Conservation (phyloP, 2,113 vertebrate species). For the Rynchops niger region DNA sequence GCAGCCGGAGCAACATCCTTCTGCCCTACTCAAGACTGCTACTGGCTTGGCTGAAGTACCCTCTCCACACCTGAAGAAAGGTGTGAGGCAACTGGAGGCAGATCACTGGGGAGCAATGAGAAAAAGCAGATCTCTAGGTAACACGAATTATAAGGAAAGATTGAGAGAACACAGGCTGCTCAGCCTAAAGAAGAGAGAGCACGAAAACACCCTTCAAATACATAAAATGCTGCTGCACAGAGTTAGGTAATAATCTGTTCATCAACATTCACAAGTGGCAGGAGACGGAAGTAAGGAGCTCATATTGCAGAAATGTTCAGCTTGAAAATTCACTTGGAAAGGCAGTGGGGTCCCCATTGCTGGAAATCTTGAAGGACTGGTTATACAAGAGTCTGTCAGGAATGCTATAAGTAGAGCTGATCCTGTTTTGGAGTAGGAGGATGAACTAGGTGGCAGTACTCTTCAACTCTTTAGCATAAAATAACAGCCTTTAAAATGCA, state of each 20-base stretch:
- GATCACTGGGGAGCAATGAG: neutral
- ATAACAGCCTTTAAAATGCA: conserved; percentile 17
- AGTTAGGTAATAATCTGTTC: conserved; percentile 29
- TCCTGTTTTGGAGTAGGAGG: conserved; percentile 58
- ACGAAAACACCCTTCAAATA: neutral
- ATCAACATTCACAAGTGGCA: conserved; percentile 9
- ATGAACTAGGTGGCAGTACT: conserved; percentile 63
- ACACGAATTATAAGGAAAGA: neutral
- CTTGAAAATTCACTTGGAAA: conserved; percentile 28
- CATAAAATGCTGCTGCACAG: neutral
- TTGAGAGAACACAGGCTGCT: neutral
- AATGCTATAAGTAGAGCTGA: conserved; percentile 59
- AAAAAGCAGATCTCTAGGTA: neutral
- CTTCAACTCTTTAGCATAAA: conserved; percentile 46
- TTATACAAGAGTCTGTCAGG: conserved; percentile 67
- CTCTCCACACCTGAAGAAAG: neutral
- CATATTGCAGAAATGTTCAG: conserved; percentile 26
- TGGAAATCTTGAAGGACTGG: conserved; percentile 36
- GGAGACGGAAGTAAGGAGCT: conserved; percentile 34
- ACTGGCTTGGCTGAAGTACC: neutral
- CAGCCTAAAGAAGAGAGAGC: neutral
- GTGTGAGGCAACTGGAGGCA: neutral
- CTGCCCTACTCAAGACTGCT: neutral
- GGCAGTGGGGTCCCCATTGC: neutral
- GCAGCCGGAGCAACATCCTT: neutral